These are phyloP conservation scores for Gobio gobio DNA, from an alignment of 2,113 vertebrate genomes.

Conservation along the genomic window DNA sequence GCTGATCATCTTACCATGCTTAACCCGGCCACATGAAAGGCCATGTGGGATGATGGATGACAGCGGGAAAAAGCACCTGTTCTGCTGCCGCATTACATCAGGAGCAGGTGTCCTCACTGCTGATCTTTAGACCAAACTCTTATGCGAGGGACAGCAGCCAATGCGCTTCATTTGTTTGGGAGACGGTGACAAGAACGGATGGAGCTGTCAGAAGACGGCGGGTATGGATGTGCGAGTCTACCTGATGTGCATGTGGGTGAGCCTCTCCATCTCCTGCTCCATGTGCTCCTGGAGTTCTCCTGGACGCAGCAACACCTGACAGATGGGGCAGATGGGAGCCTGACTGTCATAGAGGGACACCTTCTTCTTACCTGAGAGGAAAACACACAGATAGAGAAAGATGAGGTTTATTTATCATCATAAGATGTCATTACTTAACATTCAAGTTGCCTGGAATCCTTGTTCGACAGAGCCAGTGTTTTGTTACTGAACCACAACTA, in stretches of 20 bases:
- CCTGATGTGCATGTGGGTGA: slow-evolving; percentile 91
- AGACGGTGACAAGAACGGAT: slow-evolving; percentile 23
- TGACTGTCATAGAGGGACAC: slow-evolving; percentile 95
- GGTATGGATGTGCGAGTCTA: slow-evolving; percentile 59
- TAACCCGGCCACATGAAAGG: slow-evolving; percentile 25
- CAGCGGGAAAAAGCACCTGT: background rate
- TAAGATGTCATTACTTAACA: background rate
- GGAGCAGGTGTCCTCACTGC: background rate
- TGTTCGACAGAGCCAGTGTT: background rate
- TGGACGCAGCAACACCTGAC: slow-evolving; percentile 93
- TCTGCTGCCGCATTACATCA: slow-evolving; percentile 18
- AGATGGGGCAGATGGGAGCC: slow-evolving; percentile 96
- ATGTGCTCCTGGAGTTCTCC: slow-evolving; percentile 97
- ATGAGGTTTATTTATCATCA: background rate
- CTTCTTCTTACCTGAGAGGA: slow-evolving; percentile 92
- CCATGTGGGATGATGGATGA: slow-evolving; percentile 41
- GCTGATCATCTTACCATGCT: slow-evolving; percentile 31
- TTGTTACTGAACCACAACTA: background rate
- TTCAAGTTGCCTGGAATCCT: too few relatives aligned
- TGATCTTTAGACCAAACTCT: background rate
- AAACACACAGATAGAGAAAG: slow-evolving; percentile 57
- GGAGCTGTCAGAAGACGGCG: slow-evolving; percentile 25
- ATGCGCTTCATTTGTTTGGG: slow-evolving; percentile 11
- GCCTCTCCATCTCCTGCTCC: slow-evolving; percentile 96
- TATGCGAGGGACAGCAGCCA: slow-evolving; percentile 16